Base-by-base conservation (phyloP, 2,797 vertebrate species). In the Notamacropus eugenii region DNA sequence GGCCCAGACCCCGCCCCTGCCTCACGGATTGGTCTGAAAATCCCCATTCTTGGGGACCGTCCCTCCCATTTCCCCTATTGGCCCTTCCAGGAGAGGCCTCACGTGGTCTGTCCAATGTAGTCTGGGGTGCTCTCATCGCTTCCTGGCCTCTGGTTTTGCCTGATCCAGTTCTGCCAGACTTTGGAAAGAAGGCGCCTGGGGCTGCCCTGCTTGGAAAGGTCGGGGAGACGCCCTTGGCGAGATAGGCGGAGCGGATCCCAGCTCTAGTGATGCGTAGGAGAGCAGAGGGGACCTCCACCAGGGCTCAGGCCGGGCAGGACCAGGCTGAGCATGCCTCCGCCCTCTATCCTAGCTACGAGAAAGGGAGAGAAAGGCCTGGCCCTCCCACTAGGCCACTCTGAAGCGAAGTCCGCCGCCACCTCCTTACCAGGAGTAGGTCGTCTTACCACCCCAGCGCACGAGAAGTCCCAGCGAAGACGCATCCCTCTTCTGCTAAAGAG, bases 21-120 rank as follows among this genome's bases (percentile, higher is more conserved):
- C 16, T 0, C 91, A 54, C 9, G 10, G 91, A 96, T 95, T 97
- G 98, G 98, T 11, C 58, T 56, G 5, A 6, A 1, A 3, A 1
- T 50, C 74, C 40, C 40, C 40, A 50, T 87, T 87, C 74, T 24
- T 46, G 40, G 74, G 74, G 54, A 22, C 11, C 0, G 2, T 52
- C 57, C 3, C 5, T 87, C 40, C 40, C 9, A 50, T 50, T 87
- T 46, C 22, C 40, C 8, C 8, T 22, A 9, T 50, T 87, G 74
- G 40, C 74, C 40, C 24, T 10, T 46, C 40, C 27, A 87, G 40
- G 74, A 40, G 27, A 87, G 3, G 40, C 74, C 24, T 87, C 74
- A 46, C 40, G 19, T 8, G 40, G 40, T 87, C 74, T 50, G 31
- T 50, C 74, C 74, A 11, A 50, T 50, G 40, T 50, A 9, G 9